Evolutionary conservation across 2,888 invertebrate genomes (phyloP).

Genomic region (Notodonta ziczac): DNA sequence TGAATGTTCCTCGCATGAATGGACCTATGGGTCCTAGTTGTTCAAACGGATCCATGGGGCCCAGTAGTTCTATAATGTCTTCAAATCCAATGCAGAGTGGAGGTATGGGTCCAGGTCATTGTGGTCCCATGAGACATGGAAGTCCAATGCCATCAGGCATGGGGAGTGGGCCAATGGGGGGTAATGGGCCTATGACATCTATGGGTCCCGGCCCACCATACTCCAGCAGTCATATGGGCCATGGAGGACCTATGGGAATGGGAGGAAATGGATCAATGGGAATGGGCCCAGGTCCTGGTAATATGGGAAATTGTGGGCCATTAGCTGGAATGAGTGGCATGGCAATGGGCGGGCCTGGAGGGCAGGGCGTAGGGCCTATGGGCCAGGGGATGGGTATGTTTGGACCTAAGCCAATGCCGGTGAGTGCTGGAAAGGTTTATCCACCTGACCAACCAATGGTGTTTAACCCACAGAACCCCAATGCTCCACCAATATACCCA

Average conservation of each 20-base stretch:
- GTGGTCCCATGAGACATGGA: conserved; percentile 82
- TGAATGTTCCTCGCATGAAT: conserved; percentile 84
- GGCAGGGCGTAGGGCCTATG: conserved; percentile 84
- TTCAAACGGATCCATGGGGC: conserved; percentile 84
- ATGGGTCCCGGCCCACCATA: conserved; percentile 81
- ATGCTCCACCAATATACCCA: conserved; percentile 98
- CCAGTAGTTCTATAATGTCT: conserved; percentile 83
- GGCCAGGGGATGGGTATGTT: conserved; percentile 86
- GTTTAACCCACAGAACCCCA: conserved; percentile 98
- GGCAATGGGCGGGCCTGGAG: conserved; percentile 81
- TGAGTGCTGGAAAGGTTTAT: conserved; percentile 96
- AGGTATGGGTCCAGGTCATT: conserved; percentile 80
- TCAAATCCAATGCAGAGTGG: conserved; percentile 80
- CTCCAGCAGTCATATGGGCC: conserved; percentile 79
- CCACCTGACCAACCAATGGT: conserved; percentile 98
- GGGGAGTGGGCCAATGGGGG: conserved; percentile 84
- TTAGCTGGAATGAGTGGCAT: conserved; percentile 82
- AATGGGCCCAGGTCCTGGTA: conserved; percentile 78
- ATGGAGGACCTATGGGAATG: conserved; percentile 82
- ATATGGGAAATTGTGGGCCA: conserved; percentile 80
- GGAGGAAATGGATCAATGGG: conserved; percentile 77
- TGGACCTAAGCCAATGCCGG: conserved; percentile 95
- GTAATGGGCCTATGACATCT: conserved; percentile 78
- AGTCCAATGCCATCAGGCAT: conserved; percentile 84
- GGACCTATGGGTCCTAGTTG: conserved; percentile 83